Conservation (phyloP, 2,113 vertebrate species). For the Hippocampus comes region DNA sequence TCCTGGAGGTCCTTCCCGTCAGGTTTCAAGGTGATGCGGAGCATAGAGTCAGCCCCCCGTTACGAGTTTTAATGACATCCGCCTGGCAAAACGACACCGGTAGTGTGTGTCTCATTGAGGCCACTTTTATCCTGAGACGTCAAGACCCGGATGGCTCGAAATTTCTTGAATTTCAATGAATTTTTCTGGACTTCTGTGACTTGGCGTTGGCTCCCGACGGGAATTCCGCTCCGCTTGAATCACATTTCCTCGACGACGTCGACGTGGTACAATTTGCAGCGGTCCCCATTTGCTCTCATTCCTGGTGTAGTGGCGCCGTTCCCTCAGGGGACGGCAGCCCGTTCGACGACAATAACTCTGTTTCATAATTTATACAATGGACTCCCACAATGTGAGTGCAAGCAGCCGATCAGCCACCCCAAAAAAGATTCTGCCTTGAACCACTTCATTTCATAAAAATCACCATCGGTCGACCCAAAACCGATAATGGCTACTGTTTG, state of each 20-base stretch:
- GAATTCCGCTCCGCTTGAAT: not conserved
- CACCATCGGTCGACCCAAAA: not conserved
- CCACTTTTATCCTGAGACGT: no score
- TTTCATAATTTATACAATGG: conserved; percentile 26
- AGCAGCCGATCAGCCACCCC: not conserved
- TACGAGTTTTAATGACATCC: no score
- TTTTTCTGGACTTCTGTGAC: not conserved
- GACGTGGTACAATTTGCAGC: not conserved
- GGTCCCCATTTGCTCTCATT: conserved; percentile 14
- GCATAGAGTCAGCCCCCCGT: no score
- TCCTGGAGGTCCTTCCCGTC: no score
- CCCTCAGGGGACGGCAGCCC: conserved; percentile 13
- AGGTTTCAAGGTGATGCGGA: no score
- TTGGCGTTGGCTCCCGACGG: not conserved
- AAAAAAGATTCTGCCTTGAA: not conserved
- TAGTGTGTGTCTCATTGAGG: no score
- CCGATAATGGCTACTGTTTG: not conserved
- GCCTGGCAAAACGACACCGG: no score
- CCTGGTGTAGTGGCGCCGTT: conserved; percentile 12
- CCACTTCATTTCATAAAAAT: not conserved
- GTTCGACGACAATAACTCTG: conserved; percentile 28
- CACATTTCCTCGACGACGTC: not conserved
- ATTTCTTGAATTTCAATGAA: no score
- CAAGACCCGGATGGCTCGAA: no score
- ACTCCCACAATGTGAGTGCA: conserved; percentile 22